A percentile compares a stretch with the other conserved stretches of the same genome.
Conservation (phyloP, 1,140 invertebrate genomes). For the Grapholita molesta region DNA sequence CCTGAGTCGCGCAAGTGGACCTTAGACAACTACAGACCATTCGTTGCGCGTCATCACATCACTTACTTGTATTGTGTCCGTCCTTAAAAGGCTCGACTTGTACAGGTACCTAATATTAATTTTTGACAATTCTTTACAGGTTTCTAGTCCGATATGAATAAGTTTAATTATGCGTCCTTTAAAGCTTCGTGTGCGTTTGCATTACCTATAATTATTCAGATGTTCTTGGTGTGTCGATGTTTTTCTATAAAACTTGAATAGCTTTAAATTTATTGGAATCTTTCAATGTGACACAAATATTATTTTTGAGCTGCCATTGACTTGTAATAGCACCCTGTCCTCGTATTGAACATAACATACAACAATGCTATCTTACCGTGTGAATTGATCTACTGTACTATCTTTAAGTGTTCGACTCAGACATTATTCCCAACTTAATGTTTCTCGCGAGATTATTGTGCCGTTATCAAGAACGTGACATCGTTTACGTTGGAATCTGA, state of each 20-base stretch:
- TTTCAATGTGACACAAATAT: slow-evolving; percentile 20
- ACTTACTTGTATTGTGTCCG: no score
- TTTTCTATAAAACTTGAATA: slow-evolving; percentile 12
- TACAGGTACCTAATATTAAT: no score
- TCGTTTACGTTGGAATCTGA: slow-evolving; percentile 56
- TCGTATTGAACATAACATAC: slow-evolving; percentile 26
- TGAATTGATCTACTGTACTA: slow-evolving; percentile 16
- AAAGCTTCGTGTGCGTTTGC: neutral
- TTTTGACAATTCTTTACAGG: no score
- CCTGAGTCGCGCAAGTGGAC: no score
- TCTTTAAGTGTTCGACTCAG: slow-evolving; percentile 25
- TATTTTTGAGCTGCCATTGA: neutral
- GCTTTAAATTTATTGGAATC: neutral
- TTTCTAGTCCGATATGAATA: no score
- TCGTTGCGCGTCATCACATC: no score
- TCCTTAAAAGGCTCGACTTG: no score
- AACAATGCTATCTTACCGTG: slow-evolving; percentile 21
- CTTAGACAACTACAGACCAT: no score
- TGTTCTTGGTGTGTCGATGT: slow-evolving; percentile 16
- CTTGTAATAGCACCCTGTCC: slow-evolving; percentile 54
- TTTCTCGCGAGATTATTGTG: slow-evolving; percentile 46
- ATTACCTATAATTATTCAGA: neutral
- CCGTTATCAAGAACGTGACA: slow-evolving; percentile 61
- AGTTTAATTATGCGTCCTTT: neutral
- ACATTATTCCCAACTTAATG: slow-evolving; percentile 25